Percentiles rank a stretch among this genome's conserved stretches.
These are phyloP conservation scores for Leucopsar rothschildi DNA, from an alignment of 2,113 vertebrate species.

Conservation along the genomic window DNA sequence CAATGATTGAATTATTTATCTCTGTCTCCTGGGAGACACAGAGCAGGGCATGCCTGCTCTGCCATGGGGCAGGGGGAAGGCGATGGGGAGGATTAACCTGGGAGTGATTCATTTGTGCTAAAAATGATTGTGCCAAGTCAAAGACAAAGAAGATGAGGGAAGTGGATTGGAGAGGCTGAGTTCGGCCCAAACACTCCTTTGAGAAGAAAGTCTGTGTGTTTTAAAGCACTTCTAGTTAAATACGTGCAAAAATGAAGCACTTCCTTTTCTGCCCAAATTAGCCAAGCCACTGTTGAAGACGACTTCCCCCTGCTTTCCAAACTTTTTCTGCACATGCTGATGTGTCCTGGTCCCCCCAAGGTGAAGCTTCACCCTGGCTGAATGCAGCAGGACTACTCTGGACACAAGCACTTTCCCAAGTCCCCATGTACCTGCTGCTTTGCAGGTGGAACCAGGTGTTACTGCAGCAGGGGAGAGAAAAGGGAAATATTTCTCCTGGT, in stretches of 20 bases:
- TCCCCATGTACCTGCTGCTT: not conserved
- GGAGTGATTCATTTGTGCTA: not conserved
- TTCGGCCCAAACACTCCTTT: not conserved
- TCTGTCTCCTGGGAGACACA: not conserved
- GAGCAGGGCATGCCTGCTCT: not conserved
- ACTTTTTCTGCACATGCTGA: not conserved
- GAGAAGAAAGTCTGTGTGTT: not conserved
- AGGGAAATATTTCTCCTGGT: not conserved
- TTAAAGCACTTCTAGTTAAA: not conserved
- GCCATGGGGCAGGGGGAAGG: not conserved
- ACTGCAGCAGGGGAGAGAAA: not conserved
- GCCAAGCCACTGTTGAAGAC: not conserved
- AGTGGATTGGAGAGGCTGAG: not conserved
- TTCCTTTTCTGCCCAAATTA: not conserved
- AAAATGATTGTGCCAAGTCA: not conserved
- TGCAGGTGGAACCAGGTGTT: not conserved
- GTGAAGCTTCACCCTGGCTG: not conserved
- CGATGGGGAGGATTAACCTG: not conserved
- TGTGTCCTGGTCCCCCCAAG: not conserved
- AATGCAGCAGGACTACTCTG: not conserved
- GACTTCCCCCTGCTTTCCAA: not conserved
- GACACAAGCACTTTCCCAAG: rapidly evolving
- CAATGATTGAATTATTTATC: not conserved
- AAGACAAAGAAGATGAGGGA: not conserved
- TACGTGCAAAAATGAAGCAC: not conserved